Conservation (phyloP, 1,140 invertebrate genomes). For the Lysiphlebus fabarum region DNA sequence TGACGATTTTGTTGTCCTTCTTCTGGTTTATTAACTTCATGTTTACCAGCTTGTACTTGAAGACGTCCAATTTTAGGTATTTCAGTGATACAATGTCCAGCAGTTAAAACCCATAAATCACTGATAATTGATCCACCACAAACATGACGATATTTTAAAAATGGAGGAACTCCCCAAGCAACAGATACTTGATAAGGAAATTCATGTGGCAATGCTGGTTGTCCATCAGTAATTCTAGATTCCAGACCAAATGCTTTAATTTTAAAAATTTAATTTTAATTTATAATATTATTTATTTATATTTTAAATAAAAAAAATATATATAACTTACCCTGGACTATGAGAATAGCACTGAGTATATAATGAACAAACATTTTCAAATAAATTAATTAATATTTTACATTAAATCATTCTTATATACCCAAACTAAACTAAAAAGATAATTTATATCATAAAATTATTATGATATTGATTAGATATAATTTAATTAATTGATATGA, state of each 20-base stretch:
- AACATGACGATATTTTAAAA: conserved; percentile 34
- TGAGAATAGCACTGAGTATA: conserved; percentile 23
- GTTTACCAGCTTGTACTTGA: conserved; percentile 46
- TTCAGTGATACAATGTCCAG: conserved; percentile 54
- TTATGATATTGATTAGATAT: too few species aligned
- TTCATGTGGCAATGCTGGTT: conserved; percentile 34
- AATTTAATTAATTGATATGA: too few species aligned
- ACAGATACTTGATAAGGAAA: conserved; percentile 49
- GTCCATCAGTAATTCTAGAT: conserved; percentile 39
- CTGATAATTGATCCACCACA: conserved; percentile 58
- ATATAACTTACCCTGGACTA: conserved; percentile 34
- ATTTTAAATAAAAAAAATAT: neutral
- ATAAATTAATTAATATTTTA: neutral
- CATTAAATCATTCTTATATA: conserved; percentile 15
- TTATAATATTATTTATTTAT: neutral
- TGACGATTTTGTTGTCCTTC: conserved; percentile 44
- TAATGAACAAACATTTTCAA: conserved; percentile 32
- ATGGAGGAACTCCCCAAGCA: conserved; percentile 30
- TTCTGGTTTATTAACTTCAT: conserved; percentile 38
- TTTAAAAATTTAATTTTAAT: conserved; percentile 9
- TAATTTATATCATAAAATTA: too few species aligned
- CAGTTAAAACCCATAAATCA: conserved; percentile 51
- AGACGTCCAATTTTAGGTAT: conserved; percentile 31
- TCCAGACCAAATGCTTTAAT: conserved; percentile 5
- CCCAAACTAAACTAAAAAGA: neutral